phyloP scores from a whole-genome alignment of 2,888 invertebrate genomes.

The Bunonema sp. region DNA sequence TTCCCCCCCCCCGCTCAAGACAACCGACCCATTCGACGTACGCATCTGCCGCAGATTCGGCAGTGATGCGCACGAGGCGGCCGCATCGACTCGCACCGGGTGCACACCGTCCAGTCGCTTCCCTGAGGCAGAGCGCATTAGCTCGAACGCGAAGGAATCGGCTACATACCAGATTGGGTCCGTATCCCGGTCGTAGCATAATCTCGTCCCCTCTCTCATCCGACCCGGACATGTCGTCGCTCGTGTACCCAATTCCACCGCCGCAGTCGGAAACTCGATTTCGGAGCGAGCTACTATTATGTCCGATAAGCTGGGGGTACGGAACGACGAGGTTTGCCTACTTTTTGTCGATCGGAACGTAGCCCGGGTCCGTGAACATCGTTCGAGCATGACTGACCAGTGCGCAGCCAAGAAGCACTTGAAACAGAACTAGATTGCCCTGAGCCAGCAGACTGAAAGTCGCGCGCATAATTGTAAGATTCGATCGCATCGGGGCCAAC shows the following conservation, averaged over 20 bases:
- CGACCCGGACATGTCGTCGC: too few relatives aligned
- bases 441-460: constrained; percentile 7
- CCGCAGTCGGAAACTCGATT: too few relatives aligned
- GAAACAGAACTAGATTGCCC: constrained; percentile 4
- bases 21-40: constrained; percentile 60
- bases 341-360: constrained; percentile 58
- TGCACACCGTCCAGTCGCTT: constrained; percentile 58
- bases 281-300: too few relatives aligned
- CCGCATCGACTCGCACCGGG: constrained; percentile 61
- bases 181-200: constrained; percentile 2
- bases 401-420: constrained; percentile 57
- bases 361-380: constrained; percentile 73
- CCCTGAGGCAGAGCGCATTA: constrained; percentile 9
- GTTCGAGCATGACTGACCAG: constrained; percentile 66
- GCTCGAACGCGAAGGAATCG: background rate
- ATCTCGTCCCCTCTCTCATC: constrained; percentile 3
- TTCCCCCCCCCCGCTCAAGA: background rate
- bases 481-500: constrained; percentile 47
- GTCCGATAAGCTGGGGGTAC: too few relatives aligned
- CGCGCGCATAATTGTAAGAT: constrained; percentile 3
- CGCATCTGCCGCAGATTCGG: constrained; percentile 68
- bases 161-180: constrained; percentile 1
- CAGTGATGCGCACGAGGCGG: constrained; percentile 76
- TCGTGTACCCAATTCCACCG: too few relatives aligned
- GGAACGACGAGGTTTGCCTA: too few relatives aligned